Base-by-base conservation (phyloP, 2,888 invertebrate genomes). In the Drosophila villosipedis region DNA sequence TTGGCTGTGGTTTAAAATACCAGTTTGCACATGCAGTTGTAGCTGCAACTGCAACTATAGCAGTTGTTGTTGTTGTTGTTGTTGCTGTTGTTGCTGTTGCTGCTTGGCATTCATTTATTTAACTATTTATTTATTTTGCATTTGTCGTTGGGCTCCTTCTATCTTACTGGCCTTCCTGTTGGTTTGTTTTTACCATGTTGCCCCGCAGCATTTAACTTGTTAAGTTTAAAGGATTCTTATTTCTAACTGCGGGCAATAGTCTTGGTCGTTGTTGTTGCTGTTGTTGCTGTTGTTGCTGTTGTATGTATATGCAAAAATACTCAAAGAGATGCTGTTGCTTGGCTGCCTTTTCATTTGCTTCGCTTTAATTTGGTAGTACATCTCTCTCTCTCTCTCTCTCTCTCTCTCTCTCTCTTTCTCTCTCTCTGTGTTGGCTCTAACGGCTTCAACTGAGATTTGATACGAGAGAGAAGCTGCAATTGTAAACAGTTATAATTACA, bases 401-500 rank as follows among this genome's bases (percentile, higher is more conserved):
- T 39, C 3, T 37, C 7, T 22, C 22, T 16, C 12, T 5, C n/a
- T 5, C n/a, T 10, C 41, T 10, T 3, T 19, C 19, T 9, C 9
- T 19, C 6, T 19, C 4, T 31, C 4, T 10, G 10, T 3, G 61
- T 25, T 25, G 22, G 22, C 49, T 69, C 57, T 72, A 78, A 72
- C 82, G 63, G 82, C 66, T 64, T 58, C 52, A 65, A 64, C 43
- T 39, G 72, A 61, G 72, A 66, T 82, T 77, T 82, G 67, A 71
- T 78, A 50, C 65, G 58, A 61, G 58, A 35, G 60, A 61, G 58
- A 55, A 68, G 64, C 66, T 74, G 78, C 72, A 75, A 73, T 82
- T 75, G 80, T 64, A 70, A 80, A 80, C 82, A 82, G 82, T 78
- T 78, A 80, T 80, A 80, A 80, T 80, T 82, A 72, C 67, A 73